phyloP scores from a whole-genome alignment of 2,797 vertebrate genomes.

The Synanceia verrucosa region DNA sequence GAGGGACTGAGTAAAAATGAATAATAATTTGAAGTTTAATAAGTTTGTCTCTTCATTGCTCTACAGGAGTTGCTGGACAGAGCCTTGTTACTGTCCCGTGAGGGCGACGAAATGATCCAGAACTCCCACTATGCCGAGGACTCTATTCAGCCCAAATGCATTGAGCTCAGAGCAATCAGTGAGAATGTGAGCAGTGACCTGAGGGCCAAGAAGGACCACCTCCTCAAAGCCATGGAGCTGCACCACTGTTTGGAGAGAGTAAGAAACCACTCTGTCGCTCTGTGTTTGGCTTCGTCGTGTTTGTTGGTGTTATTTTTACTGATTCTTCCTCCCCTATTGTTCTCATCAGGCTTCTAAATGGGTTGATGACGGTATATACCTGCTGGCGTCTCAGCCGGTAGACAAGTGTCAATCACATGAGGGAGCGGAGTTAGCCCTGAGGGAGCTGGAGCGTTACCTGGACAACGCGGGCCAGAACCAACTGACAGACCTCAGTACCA shows the following conservation, averaged over 20 bases:
- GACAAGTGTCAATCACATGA: slow-evolving; percentile 99
- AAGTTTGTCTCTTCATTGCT: neutral
- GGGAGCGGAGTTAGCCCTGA: slow-evolving; percentile 93
- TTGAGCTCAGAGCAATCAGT: slow-evolving; percentile 85
- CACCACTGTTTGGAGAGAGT: slow-evolving; percentile 90
- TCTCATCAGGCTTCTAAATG: slow-evolving; percentile 89
- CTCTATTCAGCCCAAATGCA: slow-evolving; percentile 94
- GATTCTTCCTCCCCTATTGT: neutral
- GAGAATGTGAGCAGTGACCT: slow-evolving; percentile 77
- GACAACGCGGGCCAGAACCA: slow-evolving; percentile 86
- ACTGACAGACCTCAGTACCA: slow-evolving; percentile 84
- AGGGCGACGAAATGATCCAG: slow-evolving; percentile 88
- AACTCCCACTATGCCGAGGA: slow-evolving; percentile 94
- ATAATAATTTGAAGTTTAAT: neutral
- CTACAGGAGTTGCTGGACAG: slow-evolving; percentile 85
- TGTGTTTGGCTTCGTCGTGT: neutral
- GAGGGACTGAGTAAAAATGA: neutral
- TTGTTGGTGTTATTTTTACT: neutral
- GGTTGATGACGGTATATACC: slow-evolving; percentile 95
- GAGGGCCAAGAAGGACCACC: slow-evolving; percentile 80
- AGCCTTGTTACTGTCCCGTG: slow-evolving; percentile 81
- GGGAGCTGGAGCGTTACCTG: slow-evolving; percentile 94
- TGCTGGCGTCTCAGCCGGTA: slow-evolving; percentile 94
- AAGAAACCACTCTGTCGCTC: slow-evolving; percentile 17
- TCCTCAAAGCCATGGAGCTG: slow-evolving; percentile 91